A percentile compares a stretch with the other conserved stretches of the same genome.
phyloP scores from a whole-genome alignment of 2,888 invertebrate species.

The Ormyrus nitidulus region DNA sequence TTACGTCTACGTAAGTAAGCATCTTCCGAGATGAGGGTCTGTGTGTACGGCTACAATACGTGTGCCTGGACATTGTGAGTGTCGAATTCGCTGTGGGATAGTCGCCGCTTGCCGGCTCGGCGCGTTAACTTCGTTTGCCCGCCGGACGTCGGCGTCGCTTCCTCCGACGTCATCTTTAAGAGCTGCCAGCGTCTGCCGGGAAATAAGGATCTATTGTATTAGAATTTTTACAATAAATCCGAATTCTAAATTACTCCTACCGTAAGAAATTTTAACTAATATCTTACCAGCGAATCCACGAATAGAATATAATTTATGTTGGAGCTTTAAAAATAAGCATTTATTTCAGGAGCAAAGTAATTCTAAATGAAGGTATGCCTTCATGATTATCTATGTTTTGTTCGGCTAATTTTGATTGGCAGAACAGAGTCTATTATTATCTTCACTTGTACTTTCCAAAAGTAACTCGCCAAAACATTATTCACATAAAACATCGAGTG shows the following conservation, averaged over 20 bases:
- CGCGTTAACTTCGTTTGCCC: constrained; percentile 61
- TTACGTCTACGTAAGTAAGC: not conserved
- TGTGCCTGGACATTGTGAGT: not conserved
- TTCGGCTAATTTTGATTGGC: constrained; percentile 40
- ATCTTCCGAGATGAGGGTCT: not conserved
- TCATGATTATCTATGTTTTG: constrained; percentile 12
- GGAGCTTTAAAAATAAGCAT: not conserved
- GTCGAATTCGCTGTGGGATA: constrained; percentile 51
- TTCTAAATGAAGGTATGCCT: constrained; percentile 11
- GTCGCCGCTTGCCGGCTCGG: constrained; percentile 49
- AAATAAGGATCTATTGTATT: no score
- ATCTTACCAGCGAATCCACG: not conserved
- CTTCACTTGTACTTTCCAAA: constrained; percentile 15
- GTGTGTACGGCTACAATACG: no score
- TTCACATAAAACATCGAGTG: constrained; percentile 1
- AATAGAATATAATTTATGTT: not conserved
- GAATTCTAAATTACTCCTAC: no score
- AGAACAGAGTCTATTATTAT: constrained; percentile 27
- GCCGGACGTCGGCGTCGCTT: constrained; percentile 39
- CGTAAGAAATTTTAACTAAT: no score
- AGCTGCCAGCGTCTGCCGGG: no score
- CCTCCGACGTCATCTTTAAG: not conserved
- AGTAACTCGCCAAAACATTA: constrained; percentile 30
- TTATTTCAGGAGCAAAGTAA: constrained; percentile 15
- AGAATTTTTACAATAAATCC: no score